Evolutionary conservation across 2,113 vertebrate species (phyloP), one percentile per base, ranked within the genome.

Genomic region (Gila orcuttii): DNA sequence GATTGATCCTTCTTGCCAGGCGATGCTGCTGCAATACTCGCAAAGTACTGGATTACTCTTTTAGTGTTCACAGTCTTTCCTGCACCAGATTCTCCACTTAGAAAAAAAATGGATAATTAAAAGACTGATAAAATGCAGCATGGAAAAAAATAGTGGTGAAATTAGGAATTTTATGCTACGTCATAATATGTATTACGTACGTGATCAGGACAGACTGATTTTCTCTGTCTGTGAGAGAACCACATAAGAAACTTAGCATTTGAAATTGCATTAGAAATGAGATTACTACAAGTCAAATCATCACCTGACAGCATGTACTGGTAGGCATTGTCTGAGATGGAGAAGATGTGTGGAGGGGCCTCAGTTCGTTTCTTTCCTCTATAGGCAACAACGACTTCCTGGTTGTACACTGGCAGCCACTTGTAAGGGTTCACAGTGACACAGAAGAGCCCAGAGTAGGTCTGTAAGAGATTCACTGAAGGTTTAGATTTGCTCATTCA

Each of bases 1-100:
- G 78, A 64, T 36, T 64, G 31, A 55, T 93, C 96, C 88, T 95
- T 96, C 90, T 96, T 96, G 25, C 95, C 95, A 13, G 93, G 86
- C 17, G 94, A 94, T 0, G 96, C 95, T 0, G 96, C 96, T 36
- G 66, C 66, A 8, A 96, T 96, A 19, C 76, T 78, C 8, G 76
- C 76, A 78, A 78, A 78, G 19, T 78, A 78, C 76, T 78, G 76
- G 12, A 96, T 96, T 88, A 96, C 96, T 77, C 96, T 94, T 89
- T 96, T 96, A 71, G 96, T 96, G 90, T 96, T 96, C 60, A 96
- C 96, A 2, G 96, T 97, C 93, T 96, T 96, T 52, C 96, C 95
- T 36, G 96, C 96, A 57, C 55, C 55, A 19, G 55, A 57, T 57
- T 57, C 55, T 57, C 55, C 55, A 21, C 55, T 57, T 21, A 21